Evolutionary conservation across 2,113 vertebrate species (phyloP).

Genomic region (Poeciliopsis turrubarensis): DNA sequence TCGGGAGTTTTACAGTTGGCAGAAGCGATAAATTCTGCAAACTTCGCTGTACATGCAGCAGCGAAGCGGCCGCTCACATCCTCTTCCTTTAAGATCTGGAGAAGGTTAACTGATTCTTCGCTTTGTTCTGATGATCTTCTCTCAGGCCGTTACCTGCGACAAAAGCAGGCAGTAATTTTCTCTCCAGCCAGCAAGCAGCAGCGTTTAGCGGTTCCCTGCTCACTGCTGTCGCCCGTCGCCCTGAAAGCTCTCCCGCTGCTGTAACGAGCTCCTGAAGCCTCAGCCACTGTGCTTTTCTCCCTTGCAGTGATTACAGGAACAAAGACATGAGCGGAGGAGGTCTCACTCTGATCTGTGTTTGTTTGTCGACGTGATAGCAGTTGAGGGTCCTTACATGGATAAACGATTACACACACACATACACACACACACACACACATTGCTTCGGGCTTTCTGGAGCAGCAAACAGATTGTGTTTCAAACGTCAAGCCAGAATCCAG

Average conservation of each 20-base stretch:
- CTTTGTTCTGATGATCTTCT: slow-evolving; percentile 15
- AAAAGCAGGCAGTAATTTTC: slow-evolving; percentile 11
- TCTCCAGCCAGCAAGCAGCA: background rate
- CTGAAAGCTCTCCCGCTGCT: slow-evolving; percentile 10
- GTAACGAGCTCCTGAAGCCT: slow-evolving; percentile 10
- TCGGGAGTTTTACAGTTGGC: background rate
- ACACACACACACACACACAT: too few species aligned
- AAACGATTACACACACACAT: background rate
- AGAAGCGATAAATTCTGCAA: too few species aligned
- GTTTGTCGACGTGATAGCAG: background rate
- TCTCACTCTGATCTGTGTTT: background rate
- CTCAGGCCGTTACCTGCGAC: slow-evolving; percentile 14
- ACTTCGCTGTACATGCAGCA: background rate
- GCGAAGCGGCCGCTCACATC: background rate
- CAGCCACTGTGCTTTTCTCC: background rate
- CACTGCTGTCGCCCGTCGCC: background rate
- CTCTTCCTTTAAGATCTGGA: background rate
- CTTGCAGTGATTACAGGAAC: background rate
- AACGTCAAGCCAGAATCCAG: background rate
- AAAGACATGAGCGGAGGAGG: slow-evolving; percentile 9
- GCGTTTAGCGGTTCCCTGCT: background rate
- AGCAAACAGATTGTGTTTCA: background rate
- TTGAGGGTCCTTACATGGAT: background rate
- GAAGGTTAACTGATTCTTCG: background rate
- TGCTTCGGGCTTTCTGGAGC: background rate